phyloP scores from a whole-genome alignment of 2,113 vertebrate species.

The rabbit (Oryctolagus cuniculus) region mOryCun1.1 NC_091442.1:120621001-120621500 shows the following conservation, averaged over 20 bases:
- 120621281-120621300: not conserved
- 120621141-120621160: not conserved
- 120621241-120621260: conserved; percentile 24
- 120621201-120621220: conserved; percentile 34
- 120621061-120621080: not conserved
- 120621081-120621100: not conserved
- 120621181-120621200: not conserved
- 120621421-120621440: not conserved
- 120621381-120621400: not conserved
- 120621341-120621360: not conserved
- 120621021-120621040: conserved; percentile 13
- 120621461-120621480: not conserved
- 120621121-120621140: not conserved
- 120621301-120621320: not conserved
- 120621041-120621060: not conserved
- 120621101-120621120: not conserved
- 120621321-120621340: not conserved
- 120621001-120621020: conserved; percentile 18
- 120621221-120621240: conserved; percentile 22
- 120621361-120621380: not conserved
- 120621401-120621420: conserved; percentile 53
- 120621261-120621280: not conserved
- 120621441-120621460: not conserved
- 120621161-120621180: conserved; percentile 2
- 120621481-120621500: conserved; percentile 60